A percentile compares a stretch with the other conserved stretches of the same genome.
These are phyloP conservation scores for Charaxes varanes DNA, from an alignment of 1,140 invertebrate species.

Conservation along the genomic window DNA sequence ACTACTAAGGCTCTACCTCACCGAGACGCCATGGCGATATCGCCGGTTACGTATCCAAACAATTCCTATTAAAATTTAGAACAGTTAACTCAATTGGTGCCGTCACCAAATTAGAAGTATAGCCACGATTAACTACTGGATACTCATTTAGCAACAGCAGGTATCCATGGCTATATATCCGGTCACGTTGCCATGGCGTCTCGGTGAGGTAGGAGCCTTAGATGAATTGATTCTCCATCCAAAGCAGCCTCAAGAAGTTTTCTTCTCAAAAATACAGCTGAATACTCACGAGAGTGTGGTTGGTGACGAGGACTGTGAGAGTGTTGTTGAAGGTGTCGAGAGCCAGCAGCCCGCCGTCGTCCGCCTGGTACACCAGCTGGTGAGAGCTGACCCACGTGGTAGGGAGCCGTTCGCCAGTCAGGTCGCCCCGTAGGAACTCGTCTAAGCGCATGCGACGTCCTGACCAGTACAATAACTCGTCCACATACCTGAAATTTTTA, in stretches of 20 bases:
- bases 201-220: no score
- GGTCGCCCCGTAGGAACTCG: constrained; percentile 85
- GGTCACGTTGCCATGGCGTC: no score
- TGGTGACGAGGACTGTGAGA: constrained; percentile 85
- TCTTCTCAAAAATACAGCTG: background rate
- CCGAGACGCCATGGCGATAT: no score
- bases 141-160: no score
- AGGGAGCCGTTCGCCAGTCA: constrained; percentile 82
- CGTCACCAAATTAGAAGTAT: no score
- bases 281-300: constrained; percentile 85
- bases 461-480: constrained; percentile 90
- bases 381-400: constrained; percentile 85
- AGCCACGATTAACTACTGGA: no score
- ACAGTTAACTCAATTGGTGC: no score
- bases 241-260: no score
- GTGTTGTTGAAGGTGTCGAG: constrained; percentile 84
- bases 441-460: constrained; percentile 86
- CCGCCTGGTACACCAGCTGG: constrained; percentile 88
- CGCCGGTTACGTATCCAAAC: no score
- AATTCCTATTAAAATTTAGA: no score
- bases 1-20: no score
- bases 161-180: no score
- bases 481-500: constrained; percentile 87
- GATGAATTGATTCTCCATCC: background rate
- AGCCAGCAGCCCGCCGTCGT: constrained; percentile 85